A percentile compares a stretch with the other conserved stretches of the same genome.
Evolutionary conservation across 2,888 invertebrate genomes (phyloP).

Genomic region (Pandemis cinnamomeana): DNA sequence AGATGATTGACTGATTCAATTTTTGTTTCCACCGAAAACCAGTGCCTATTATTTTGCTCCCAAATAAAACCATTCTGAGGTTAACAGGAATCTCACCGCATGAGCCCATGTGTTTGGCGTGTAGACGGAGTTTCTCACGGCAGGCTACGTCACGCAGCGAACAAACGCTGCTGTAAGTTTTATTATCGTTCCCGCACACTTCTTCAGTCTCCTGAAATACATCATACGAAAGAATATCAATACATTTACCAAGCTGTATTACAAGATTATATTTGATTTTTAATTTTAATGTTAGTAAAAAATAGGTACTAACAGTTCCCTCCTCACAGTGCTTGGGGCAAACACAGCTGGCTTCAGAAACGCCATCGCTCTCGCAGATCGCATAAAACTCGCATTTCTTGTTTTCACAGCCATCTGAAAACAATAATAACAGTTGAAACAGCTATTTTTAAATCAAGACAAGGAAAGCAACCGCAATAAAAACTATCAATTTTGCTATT

Average conservation of each 20-base stretch:
- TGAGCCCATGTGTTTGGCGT: constrained; percentile 91
- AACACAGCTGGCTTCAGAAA: constrained; percentile 85
- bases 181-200: constrained; percentile 94
- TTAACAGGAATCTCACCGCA: constrained; percentile 87
- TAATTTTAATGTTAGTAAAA: constrained; percentile 2
- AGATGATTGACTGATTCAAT: no score
- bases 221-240: background rate
- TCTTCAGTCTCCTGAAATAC: constrained; percentile 81
- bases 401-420: constrained; percentile 91
- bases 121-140: constrained; percentile 87
- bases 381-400: constrained; percentile 92
- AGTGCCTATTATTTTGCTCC: no score
- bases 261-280: background rate
- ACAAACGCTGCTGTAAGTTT: constrained; percentile 94
- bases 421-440: constrained; percentile 30
- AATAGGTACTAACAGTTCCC: constrained; percentile 75
- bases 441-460: no score
- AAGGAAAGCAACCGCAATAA: no score
- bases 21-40: no score
- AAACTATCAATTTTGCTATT: no score
- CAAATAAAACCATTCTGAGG: no score
- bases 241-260: background rate
- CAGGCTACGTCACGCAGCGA: constrained; percentile 92
- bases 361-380: constrained; percentile 87
- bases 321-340: constrained; percentile 86